phyloP scores from a whole-genome alignment of 37 sponge, comb jelly and placozoan species.

The Diacarnus erythraeanus region DNA sequence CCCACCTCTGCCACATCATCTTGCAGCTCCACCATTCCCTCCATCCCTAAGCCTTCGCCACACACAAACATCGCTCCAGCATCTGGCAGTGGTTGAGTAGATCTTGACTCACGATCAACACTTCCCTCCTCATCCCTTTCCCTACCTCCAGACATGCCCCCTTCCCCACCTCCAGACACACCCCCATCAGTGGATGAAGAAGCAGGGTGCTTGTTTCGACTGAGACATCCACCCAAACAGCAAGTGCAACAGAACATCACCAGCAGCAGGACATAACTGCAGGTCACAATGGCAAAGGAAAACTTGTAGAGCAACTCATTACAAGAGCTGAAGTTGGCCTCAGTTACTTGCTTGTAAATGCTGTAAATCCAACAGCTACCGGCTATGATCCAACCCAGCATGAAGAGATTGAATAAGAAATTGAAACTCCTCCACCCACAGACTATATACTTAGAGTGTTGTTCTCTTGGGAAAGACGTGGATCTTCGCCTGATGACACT shows the following conservation, averaged over 20 bases:
- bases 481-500: conserved; percentile 27
- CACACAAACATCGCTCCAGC: background rate
- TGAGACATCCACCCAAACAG: conserved; percentile 26
- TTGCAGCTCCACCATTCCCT: background rate
- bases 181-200: background rate
- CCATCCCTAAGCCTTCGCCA: no score
- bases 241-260: conserved; percentile 50
- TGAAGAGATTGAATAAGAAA: conserved; percentile 52
- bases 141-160: background rate
- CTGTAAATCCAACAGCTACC: conserved; percentile 71
- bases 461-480: background rate
- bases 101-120: background rate
- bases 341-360: conserved; percentile 38
- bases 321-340: conserved; percentile 12
- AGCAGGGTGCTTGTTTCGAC: background rate
- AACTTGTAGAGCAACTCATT: conserved; percentile 68
- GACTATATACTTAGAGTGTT: conserved; percentile 1
- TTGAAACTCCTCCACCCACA: conserved; percentile 48
- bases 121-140: background rate
- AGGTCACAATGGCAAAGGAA: conserved; percentile 63
- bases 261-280: conserved; percentile 44
- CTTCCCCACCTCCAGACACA: background rate
- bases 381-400: conserved; percentile 54
- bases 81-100: background rate
- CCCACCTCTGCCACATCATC: background rate